Evolutionary conservation across 2,113 vertebrate species (phyloP).

Genomic region (Rhinolophus sinicus): DNA sequence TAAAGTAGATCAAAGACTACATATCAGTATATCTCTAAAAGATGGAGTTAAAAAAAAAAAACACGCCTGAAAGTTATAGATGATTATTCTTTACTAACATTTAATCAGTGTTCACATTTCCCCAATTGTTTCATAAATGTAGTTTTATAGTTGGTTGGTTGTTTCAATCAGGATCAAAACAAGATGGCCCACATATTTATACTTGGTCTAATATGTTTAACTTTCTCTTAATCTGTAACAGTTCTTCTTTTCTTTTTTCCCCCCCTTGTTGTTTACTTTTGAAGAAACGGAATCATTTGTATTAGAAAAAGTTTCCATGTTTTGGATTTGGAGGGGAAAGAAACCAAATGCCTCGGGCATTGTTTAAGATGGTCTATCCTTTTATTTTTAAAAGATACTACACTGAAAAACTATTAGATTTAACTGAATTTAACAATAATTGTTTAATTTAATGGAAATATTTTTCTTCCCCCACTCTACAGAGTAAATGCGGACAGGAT

Average conservation of each 20-base stretch:
- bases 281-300: constrained; percentile 20
- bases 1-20: neutral
- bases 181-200: neutral
- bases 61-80: neutral
- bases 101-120: neutral
- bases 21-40: neutral
- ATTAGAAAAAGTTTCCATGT: neutral
- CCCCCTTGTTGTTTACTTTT: neutral
- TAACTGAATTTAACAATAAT: constrained; percentile 59
- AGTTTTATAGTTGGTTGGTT: constrained; percentile 14
- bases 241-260: neutral
- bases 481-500: neutral
- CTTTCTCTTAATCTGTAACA: neutral
- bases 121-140: neutral
- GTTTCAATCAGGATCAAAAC: neutral
- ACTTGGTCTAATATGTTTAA: neutral
- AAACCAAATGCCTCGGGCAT: neutral
- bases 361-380: neutral
- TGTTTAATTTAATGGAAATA: constrained; percentile 35
- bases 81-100: neutral
- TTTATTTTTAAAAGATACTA: constrained; percentile 49
- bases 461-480: neutral
- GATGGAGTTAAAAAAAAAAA: neutral
- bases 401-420: constrained; percentile 8
- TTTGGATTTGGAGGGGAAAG: neutral